These are phyloP conservation scores for Dermolepida albohirtum DNA, from an alignment of 2,888 invertebrate species.

Conservation along the genomic window DNA sequence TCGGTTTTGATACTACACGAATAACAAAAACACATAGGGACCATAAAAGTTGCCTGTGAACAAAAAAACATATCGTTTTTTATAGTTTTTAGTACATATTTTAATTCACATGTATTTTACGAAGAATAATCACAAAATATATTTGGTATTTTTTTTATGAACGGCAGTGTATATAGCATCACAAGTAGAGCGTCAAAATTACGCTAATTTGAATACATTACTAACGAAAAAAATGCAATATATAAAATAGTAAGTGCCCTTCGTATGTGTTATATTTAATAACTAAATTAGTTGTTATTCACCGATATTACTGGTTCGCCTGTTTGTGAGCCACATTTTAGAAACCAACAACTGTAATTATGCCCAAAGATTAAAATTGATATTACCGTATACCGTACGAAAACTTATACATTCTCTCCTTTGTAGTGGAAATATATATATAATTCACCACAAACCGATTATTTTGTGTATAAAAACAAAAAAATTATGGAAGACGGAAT, in stretches of 20 bases:
- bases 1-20: no score
- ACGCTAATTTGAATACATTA: slow-evolving; percentile 28
- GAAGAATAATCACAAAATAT: no score
- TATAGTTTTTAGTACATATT: no score
- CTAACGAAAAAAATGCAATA: slow-evolving; percentile 9
- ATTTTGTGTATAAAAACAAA: neutral
- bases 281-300: slow-evolving; percentile 37
- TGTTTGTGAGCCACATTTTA: slow-evolving; percentile 31
- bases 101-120: no score
- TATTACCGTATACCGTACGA: slow-evolving; percentile 25
- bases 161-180: neutral
- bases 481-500: neutral
- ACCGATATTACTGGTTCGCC: slow-evolving; percentile 26
- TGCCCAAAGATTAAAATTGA: slow-evolving; percentile 23
- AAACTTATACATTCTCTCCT: slow-evolving; percentile 15
- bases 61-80: no score
- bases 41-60: no score
- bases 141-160: no score
- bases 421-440: slow-evolving; percentile 18
- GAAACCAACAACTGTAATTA: slow-evolving; percentile 30
- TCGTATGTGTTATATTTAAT: slow-evolving; percentile 31
- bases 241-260: slow-evolving; percentile 18
- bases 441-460: slow-evolving; percentile 1
- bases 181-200: slow-evolving; percentile 26
- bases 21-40: no score